phyloP scores from a whole-genome alignment of 2,113 vertebrate genomes.

The Actenoides hombroni region DNA sequence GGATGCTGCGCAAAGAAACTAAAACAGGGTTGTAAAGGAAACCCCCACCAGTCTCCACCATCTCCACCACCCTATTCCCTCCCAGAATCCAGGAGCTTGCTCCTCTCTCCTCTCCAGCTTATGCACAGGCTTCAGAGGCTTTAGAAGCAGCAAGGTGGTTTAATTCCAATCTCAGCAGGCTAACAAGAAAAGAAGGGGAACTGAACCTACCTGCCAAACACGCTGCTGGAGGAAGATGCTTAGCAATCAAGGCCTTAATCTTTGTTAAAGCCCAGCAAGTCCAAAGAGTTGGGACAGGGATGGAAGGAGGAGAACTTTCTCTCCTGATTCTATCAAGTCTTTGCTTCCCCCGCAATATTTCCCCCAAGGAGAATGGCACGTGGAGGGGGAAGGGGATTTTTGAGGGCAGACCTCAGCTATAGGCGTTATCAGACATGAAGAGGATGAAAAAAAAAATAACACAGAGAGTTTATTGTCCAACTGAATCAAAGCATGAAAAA shows the following conservation, averaged over 20 bases:
- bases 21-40: fast-evolving
- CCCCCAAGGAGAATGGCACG: not conserved
- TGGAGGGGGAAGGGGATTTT: not conserved
- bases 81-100: not conserved
- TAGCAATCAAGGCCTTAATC: not conserved
- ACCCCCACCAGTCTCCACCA: not conserved
- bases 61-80: not conserved
- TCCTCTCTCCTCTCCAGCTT: not conserved
- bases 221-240: not conserved
- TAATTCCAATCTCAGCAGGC: not conserved
- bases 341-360: not conserved
- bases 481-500: conserved; percentile 1
- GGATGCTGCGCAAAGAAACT: fast-evolving
- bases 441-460: conserved; percentile 46
- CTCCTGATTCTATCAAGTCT: not conserved
- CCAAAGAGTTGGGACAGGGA: not conserved
- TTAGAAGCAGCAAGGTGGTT: not conserved
- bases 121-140: not conserved
- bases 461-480: conserved; percentile 34
- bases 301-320: not conserved
- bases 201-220: not conserved
- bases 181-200: not conserved
- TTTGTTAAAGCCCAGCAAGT: not conserved
- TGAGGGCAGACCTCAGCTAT: not conserved
- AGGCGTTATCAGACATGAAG: not conserved